Evolutionary conservation across 2,797 vertebrate species (phyloP), one percentile per base, ranked within the genome.

Genomic region (Paedocypris micromegethes): DNA sequence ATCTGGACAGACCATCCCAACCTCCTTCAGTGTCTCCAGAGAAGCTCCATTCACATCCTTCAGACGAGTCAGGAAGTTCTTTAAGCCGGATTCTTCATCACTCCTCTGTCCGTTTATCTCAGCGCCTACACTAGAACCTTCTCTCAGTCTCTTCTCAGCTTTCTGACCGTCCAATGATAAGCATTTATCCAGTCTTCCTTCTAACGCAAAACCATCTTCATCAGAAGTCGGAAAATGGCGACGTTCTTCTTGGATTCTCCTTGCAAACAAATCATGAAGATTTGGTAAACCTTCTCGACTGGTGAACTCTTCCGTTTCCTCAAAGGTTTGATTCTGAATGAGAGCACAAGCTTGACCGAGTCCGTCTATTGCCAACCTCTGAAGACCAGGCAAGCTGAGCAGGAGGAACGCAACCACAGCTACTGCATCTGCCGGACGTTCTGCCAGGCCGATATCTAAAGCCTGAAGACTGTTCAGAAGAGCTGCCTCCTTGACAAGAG

Each of bases 371-470:
- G 86, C 87, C 64, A 91, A 74, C 49, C 81, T 85, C 72, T 87
- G 79, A 65, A 95, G 78, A 47, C 2, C 1, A 0, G 90, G 87
- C 72, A 94, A 73, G 1, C 86, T 78, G 56, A 94, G 87, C 64
- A 95, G 85, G 9, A 94, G 80, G 63, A 88, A 91, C 37, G 88
- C 87, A 9, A 89, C 73, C 0, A 78, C 81, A 0, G 65, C 66
- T 0, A 8, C 72, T 3, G 47, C 0, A 23, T 86, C 76, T 0
- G 46, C 41, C 0, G 79, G 53, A 2, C 59, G 41, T 5, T 72
- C 69, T 0, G 58, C 44, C 38, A 84, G 82, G 5, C 86, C 84
- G 6, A 92, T 81, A 47, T 90, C 87, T 0, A 83, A 64, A 59
- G 90, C 90, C 2, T 87, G 80, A 5, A 95, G 84, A 41, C 85